Percentiles rank a stretch among this genome's conserved stretches.
Conservation (phyloP, 1,140 invertebrate genomes). For the Cyphomyrmex costatus region DNA sequence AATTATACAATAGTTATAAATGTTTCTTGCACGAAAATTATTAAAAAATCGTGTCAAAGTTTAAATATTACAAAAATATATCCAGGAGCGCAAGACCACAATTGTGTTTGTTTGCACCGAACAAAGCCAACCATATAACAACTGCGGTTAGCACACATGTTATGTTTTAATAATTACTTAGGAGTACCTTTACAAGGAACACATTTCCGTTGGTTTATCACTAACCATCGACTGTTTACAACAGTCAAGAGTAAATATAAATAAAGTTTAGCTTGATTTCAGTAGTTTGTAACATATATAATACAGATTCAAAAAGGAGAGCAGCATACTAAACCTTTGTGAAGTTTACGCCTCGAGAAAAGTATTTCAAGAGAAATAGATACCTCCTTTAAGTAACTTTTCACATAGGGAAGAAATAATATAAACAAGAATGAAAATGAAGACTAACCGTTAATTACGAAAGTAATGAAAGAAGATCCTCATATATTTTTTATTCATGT, state of each 20-base stretch:
- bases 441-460: background rate
- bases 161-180: slow-evolving; percentile 51
- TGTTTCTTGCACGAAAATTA: background rate
- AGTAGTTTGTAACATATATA: slow-evolving; percentile 32
- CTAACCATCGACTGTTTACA: background rate
- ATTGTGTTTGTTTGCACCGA: background rate
- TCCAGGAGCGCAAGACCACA: background rate
- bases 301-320: background rate
- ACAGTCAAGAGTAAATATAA: slow-evolving; percentile 15
- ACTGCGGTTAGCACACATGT: background rate
- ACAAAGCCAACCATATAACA: slow-evolving; percentile 20
- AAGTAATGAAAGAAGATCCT: slow-evolving; percentile 38
- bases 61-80: slow-evolving; percentile 25
- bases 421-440: background rate
- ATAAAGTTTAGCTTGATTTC: slow-evolving; percentile 30
- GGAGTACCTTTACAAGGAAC: slow-evolving; percentile 1
- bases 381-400: background rate
- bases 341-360: background rate
- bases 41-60: background rate
- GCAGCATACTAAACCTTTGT: background rate
- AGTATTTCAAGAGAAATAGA: background rate
- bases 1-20: background rate
- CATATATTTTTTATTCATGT: background rate
- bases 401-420: background rate
- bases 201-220: slow-evolving; percentile 11